phyloP scores from a whole-genome alignment of 2,888 invertebrate genomes.

The Microctonus aethiopoides region DNA sequence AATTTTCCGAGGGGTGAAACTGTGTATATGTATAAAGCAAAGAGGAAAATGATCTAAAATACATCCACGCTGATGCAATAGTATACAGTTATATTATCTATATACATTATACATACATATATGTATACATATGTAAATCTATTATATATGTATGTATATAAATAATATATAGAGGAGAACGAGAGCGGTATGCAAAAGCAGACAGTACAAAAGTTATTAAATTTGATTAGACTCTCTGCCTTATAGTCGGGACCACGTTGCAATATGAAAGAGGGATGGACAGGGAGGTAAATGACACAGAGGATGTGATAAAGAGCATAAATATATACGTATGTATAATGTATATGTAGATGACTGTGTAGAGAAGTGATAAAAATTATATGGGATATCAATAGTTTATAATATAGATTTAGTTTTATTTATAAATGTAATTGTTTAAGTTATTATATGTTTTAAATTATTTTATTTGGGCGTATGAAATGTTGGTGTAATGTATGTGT shows the following conservation, averaged over 20 bases:
- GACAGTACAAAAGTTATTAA: conserved; percentile 64
- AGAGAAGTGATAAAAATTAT: too few species aligned
- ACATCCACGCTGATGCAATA: not conserved
- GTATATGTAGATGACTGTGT: not conserved
- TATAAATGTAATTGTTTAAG: too few species aligned
- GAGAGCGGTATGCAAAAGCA: conserved; percentile 38
- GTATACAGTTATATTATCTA: conserved; percentile 4
- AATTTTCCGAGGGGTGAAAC: conserved; percentile 15
- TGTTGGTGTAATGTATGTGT: conserved; percentile 48
- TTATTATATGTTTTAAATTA: too few species aligned
- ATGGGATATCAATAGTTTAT: conserved; percentile 18
- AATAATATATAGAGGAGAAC: conserved; percentile 29
- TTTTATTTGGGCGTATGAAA: conserved; percentile 64
- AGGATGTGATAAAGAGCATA: too few species aligned
- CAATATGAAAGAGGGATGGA: not conserved
- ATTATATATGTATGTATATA: too few species aligned
- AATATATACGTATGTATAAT: too few species aligned
- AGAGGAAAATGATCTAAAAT: conserved; percentile 19
- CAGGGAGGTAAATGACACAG: not conserved
- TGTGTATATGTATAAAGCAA: not conserved
- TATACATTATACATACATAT: conserved; percentile 40
- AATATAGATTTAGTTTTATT: too few species aligned
- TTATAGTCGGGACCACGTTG: conserved; percentile 47
- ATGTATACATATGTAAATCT: too few species aligned
- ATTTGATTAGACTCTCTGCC: conserved; percentile 62